Evolutionary conservation across 2,113 vertebrate species (phyloP), one percentile per base, ranked within the genome.

Genomic region (Scolopax mira): DNA sequence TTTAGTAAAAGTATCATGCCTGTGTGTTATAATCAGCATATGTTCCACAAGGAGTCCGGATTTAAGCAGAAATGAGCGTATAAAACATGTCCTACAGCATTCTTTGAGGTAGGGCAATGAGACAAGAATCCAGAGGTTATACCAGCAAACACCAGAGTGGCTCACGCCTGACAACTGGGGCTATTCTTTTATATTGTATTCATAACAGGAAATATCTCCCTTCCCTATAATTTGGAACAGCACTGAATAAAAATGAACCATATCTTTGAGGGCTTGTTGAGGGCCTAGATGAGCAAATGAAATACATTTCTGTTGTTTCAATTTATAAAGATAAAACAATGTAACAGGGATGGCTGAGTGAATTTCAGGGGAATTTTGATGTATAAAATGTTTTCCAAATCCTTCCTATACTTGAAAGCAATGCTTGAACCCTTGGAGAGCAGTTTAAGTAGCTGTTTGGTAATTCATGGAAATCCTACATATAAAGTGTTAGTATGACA

Each of bases 381-480:
- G 30, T 74, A 80, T n/a, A 88, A 81, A 90, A 74, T 69, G 33
- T 66, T 81, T 85, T 58, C 51, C 0, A 0, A 73, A 70, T 90
- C 61, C 49, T 33, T 77, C 42, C 70, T 28, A 91, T n/a, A 78
- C 60, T 84, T 93, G 44, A 93, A 92, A 90, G 49, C 18, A 79
- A 55, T 51, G 57, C n/a, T 93, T 79, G 84, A 90, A 87, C 28
- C 73, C 52, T 52, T 58, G 28, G 58, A 82, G 70, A 83, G 41
- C 18, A 74, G 46, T 89, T 81, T 83, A 81, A 90, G 60, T 27
- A 66, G 58, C 37, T 60, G 27, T 85, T 79, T 46, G 37, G 41
- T 75, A 94, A 94, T 94, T 90, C 30, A 91, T 77, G 72, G 72
- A 94, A 97, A 91, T 75, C 33, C 61, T 90, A 61, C 30, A 37